Conservation (phyloP, 2,888 invertebrate genomes). For the Agrilus mali region DNA sequence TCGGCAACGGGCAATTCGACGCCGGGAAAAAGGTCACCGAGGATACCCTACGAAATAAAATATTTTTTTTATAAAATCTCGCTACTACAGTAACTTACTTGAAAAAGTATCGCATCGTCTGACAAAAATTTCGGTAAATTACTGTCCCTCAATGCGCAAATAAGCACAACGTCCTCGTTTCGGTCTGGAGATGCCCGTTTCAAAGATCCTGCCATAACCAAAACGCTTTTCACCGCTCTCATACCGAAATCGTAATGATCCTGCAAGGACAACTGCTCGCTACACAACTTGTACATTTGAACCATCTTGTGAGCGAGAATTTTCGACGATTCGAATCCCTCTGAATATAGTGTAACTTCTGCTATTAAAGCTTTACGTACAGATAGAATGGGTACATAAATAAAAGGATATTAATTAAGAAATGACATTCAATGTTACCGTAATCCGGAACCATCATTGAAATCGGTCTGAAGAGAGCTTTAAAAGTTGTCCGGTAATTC, state of each 20-base stretch:
- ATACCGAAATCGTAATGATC: conserved; percentile 90
- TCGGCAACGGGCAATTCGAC: conserved; percentile 65
- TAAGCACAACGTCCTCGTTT: conserved; percentile 69
- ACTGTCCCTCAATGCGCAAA: conserved; percentile 77
- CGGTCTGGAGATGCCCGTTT: conserved; percentile 77
- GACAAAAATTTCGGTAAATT: conserved; percentile 83
- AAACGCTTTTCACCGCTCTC: conserved; percentile 86
- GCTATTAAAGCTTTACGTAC: conserved; percentile 57
- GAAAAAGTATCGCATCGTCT: conserved; percentile 73
- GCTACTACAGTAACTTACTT: too few species aligned
- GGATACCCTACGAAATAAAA: conserved; percentile 48
- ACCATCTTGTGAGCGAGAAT: conserved; percentile 84
- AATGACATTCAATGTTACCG: conserved; percentile 35
- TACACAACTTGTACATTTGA: conserved; percentile 83
- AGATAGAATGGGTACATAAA: too few species aligned
- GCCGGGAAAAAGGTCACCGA: conserved; percentile 83
- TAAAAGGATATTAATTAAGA: background rate
- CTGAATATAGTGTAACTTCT: conserved; percentile 86
- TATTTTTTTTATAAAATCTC: background rate
- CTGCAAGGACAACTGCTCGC: conserved; percentile 83
- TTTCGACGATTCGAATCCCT: conserved; percentile 83
- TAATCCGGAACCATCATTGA: conserved; percentile 92
- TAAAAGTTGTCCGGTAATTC: conserved; percentile 81
- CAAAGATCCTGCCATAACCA: conserved; percentile 84
- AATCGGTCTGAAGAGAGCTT: conserved; percentile 75